Base-by-base conservation (phyloP, 2,797 vertebrate species). In the Eulemur coronatus region DNA sequence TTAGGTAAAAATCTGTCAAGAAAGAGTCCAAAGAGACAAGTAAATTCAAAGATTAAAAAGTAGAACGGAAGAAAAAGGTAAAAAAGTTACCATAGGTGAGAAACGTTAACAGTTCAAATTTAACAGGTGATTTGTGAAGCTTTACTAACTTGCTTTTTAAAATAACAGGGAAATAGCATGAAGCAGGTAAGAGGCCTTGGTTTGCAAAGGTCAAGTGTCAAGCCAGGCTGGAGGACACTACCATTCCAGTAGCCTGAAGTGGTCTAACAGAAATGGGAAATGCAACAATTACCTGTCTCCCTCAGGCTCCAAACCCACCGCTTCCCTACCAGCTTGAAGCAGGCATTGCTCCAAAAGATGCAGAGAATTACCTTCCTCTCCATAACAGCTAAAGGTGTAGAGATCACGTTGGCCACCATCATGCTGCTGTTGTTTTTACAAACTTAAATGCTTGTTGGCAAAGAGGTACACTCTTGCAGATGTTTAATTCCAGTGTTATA, bases 81-180 rank as follows among this genome's bases (percentile, higher is more conserved):
- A 82, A 89, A 20, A 46, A 88, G 86, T 78, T 24, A 9, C 24
- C 4, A 15, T 22, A 35, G 13, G 26, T 89, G 2, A 86, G 85
- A 96, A 96, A 84, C n/a, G 5, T 76, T 76, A 93, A 78, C 9
- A 75, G n/a, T 35, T 89, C 69, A 67, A 30, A 87, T 78, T 79
- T 75, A 84, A 75, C 10, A 78, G 41, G 43, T 89, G n/a, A n/a
- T 73, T 80, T 76, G 28, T 52, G 30, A 87, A 85, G 10, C 33
- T 94, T 94, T 85, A 82, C 63, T 33, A 94, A 35, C 11, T 89
- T 46, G 4, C 69, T 92, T 94, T 81, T 84, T 72, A 50, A 75
- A 93, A 89, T 91, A 87, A 59, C 8, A 84, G 30, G 57, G 15
- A 75, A 61, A 72, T 43, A 20, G 18, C n/a, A 38, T 35, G 7